Base-by-base conservation (phyloP, 37 sponge, comb jelly and placozoan genomes). In the Halichondria panicea region DNA sequence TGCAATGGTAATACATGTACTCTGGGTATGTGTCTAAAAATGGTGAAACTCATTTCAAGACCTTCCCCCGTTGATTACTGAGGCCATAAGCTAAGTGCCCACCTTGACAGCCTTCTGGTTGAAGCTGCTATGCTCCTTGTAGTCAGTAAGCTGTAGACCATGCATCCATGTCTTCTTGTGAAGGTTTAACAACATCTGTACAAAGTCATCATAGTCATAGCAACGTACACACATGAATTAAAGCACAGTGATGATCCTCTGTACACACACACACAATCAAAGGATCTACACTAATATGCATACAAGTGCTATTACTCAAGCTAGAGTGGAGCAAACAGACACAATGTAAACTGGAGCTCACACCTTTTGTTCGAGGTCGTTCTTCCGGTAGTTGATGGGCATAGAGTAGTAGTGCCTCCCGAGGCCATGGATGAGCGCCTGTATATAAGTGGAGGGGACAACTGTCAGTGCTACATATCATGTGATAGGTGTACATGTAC, bases 101-200 rank as follows among this genome's bases (percentile, higher is more conserved):
- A 91, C 91, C 88, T 91, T 91, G 40, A 93, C 76, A 6, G 86
- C 88, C 59, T 80, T 90, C 68, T 95, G 94, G 70, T 98, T 98
- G 37, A 42, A 33, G 15, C 73, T 33, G 32, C 79, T 68, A 68
- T 95, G 97, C 9, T 95, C 84, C 55, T 90, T 84, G 78, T 74
- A 95, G 68, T 98, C 96, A 34, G 53, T 77, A 63, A 98, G 72
- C 55, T 84, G 88, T 30, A 98, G 82, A 3, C 96, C 99, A 31
- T 90, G 87, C 87, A 95, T 86, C 99, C 99, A 98, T 22, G 82
- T 82, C 80, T 90, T 98, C 84, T 98, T 93, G 78, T 98, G 99
- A 25, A 98, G 84, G 72, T 93, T 98, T 55, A 93, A 68, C 80
- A 98, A 60, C 99, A 98, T 98, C 96, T 94, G 62, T 0, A 24